Evolutionary conservation across 2,797 vertebrate genomes (phyloP), one percentile per base, ranked within the genome.

Genomic region (Hemitrygon akajei): DNA sequence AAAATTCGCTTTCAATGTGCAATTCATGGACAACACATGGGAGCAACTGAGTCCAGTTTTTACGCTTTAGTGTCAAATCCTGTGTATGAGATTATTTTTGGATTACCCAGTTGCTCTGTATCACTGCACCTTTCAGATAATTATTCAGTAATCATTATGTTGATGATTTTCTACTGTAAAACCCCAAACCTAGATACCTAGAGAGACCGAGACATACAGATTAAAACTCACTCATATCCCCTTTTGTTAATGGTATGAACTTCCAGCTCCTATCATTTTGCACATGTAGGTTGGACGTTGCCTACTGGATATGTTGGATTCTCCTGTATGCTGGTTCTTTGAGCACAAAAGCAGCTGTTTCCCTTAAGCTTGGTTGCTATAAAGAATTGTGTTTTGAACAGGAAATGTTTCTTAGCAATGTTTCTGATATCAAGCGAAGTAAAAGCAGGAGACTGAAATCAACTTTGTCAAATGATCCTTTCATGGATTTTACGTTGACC

Each of bases 361-460:
- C n/a, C 86, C n/a, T 18, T 89, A 63, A 63, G 30, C 30, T 87
- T 87, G n/a, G 11, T 87, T 34, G 30, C 58, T 63, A 63, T 63
- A 7, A 30, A 63, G 60, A 87, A 66, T 89, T 89, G 6, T 66
- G 30, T 20, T 18, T 66, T 22, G 18, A 66, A 63, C 86, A 89
- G 86, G 86, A 89, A 89, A 69, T 66, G 30, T 89, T 89, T n/a
- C 30, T 63, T 89, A 89, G 58, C 86, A 66, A 6, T 3, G 60
- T n/a, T 89, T 89, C 60, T 89, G 86, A 89, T 89, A 89, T 89
- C 16, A 89, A 89, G 60, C 34, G 34, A 89, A 89, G n/a, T 89
- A 66, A 89, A 66, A 89, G 20, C 34, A 89, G 86, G 60, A 89
- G 86, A 66, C 14, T 37, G 7, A 89, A 89, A 89, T 89, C 34